A percentile compares a stretch with the other conserved stretches of the same genome.
phyloP scores from a whole-genome alignment of 2,797 vertebrate species.

The Sebastes goodei region DNA sequence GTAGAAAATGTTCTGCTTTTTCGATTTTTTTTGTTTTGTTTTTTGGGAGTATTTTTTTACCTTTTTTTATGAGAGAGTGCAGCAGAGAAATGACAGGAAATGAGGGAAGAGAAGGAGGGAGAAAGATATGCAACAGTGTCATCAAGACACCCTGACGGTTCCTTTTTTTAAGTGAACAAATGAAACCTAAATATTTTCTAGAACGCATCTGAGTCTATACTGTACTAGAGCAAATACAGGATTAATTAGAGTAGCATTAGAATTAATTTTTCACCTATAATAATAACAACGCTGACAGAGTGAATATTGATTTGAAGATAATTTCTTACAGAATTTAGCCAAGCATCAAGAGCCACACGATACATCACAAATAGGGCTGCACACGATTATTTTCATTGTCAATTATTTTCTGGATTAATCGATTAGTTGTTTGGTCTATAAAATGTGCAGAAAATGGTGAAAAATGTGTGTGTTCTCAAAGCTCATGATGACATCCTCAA shows the following conservation, averaged over 20 bases:
- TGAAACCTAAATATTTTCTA: neutral
- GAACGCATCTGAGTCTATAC: neutral
- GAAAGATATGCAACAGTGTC: neutral
- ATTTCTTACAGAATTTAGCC: neutral
- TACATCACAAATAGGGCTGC: neutral
- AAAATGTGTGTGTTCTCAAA: no score
- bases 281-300: neutral
- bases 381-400: no score
- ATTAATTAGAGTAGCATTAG: neutral
- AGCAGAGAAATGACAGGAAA: neutral
- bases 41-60: neutral
- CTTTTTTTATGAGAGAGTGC: neutral
- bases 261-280: neutral
- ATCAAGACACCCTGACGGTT: accelerated
- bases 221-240: neutral
- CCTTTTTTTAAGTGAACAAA: neutral
- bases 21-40: accelerated
- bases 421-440: no score
- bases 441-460: no score
- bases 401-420: no score
- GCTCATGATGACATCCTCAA: accelerated
- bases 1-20: neutral
- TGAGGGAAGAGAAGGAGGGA: neutral
- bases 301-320: neutral
- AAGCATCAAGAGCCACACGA: neutral